These are phyloP conservation scores for Coptodon rendalli DNA, from an alignment of 2,113 vertebrate species.

Conservation along the genomic window DNA sequence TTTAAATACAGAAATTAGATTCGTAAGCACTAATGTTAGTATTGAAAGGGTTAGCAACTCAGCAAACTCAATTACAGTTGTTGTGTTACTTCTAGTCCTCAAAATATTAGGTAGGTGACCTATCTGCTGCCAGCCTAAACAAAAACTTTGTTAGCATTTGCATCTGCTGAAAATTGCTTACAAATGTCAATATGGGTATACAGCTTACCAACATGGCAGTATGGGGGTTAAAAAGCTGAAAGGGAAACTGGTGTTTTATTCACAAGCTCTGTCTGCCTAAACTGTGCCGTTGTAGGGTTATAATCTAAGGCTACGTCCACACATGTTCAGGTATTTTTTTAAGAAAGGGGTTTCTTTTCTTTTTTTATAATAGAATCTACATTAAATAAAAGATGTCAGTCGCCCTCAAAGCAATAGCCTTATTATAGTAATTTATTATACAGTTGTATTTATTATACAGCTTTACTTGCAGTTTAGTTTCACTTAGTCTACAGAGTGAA, in stretches of 20 bases:
- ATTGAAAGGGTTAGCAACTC: background rate
- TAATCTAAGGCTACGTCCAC: background rate
- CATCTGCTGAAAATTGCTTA: background rate
- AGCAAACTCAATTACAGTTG: background rate
- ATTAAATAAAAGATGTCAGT: background rate
- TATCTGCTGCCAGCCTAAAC: background rate
- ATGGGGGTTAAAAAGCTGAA: background rate
- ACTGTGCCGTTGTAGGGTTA: background rate
- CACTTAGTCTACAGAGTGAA: background rate
- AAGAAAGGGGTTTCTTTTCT: fast-evolving
- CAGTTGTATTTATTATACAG: no score
- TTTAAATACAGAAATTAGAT: background rate
- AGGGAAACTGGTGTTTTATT: background rate
- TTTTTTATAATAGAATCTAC: background rate
- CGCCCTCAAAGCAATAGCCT: background rate
- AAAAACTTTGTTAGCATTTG: background rate
- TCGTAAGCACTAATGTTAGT: background rate
- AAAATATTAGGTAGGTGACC: background rate
- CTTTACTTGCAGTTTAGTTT: background rate
- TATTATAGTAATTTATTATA: background rate
- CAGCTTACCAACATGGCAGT: background rate
- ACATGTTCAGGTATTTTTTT: background rate
- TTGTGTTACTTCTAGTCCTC: background rate
- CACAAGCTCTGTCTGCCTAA: background rate
- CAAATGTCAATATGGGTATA: background rate